Base-by-base conservation (phyloP, 35 echinoderm and acorn worm species). In the Stichopus chloronotus region DNA sequence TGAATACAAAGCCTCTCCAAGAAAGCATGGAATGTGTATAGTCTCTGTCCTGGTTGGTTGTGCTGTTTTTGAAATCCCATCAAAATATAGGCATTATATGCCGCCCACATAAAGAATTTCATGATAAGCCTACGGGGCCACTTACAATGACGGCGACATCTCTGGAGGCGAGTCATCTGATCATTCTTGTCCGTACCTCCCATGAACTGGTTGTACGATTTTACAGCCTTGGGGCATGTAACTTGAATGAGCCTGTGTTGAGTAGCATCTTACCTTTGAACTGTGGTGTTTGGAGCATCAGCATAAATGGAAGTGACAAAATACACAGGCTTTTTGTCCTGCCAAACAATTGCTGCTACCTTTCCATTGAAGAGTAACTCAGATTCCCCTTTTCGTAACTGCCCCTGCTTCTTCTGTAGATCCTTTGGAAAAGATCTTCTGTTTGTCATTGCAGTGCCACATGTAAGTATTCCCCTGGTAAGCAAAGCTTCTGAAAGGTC, bases 101-200 rank as follows among this genome's bases (percentile, higher is more conserved):
- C 93, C 9, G 86, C 86, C 93, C 85, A 78, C 93, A 94, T 94
- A 76, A 94, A 94, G 58, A 94, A 90, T 87, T 94, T 94, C 86
- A 94, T 90, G 56, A 94, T n/a, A 12, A 94, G 76, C 52, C 93
- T 61, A 58, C 93, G 11, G 69, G 93, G 93, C 93, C 93, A 90
- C 30, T 94, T 94, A 74, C 90, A 94, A 94, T 94, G 93, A 57
- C 93, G 76, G 57, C 86, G 55, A 79, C 93, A 94, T 58, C 61
- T 94, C 20, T 90, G 93, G 16, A 94, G 93, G 8, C 86, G 76
- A 52, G 93, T 94, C 93, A 90, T 94, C 87, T 94, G 87, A 81
- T 90, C 86, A 59, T 94, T 94, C 83, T 56, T 55, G 72, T 94
- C 92, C 7, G 93, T 90, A 9, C 93, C 93, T 8, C 93, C 93